phyloP scores from a whole-genome alignment of 2,888 invertebrate species.

The Epinotia nisella region DNA sequence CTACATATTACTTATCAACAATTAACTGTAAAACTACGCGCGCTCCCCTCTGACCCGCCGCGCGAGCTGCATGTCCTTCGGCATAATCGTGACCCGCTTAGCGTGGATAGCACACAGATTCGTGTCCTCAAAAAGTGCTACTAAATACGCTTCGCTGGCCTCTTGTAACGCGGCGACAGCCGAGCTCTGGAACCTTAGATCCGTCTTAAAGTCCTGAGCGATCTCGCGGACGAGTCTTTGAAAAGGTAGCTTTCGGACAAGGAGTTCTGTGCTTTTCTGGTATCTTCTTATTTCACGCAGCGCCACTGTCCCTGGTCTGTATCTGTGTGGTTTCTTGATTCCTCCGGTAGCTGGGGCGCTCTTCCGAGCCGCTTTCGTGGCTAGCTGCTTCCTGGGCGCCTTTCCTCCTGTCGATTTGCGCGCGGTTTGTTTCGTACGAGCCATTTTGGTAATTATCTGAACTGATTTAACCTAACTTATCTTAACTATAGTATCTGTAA shows the following conservation, averaged over 20 bases:
- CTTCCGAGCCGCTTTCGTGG: constrained; percentile 89
- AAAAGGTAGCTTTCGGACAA: constrained; percentile 89
- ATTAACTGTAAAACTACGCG: constrained; percentile 52
- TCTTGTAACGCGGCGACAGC: constrained; percentile 88
- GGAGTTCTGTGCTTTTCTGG: constrained; percentile 89
- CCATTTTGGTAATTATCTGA: constrained; percentile 80
- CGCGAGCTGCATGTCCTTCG: constrained; percentile 73
- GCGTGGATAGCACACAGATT: constrained; percentile 92
- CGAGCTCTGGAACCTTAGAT: constrained; percentile 88
- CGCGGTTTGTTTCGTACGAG: constrained; percentile 90
- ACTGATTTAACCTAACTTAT: constrained; percentile 3
- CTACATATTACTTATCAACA: constrained; percentile 50
- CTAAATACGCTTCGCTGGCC: constrained; percentile 86
- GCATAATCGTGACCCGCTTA: constrained; percentile 76
- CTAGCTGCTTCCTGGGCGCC: constrained; percentile 88
- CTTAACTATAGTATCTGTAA: constrained; percentile 30
- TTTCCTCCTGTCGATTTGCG: constrained; percentile 91
- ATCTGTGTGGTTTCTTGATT: constrained; percentile 90
- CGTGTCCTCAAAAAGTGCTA: constrained; percentile 90
- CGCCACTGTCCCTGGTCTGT: constrained; percentile 88
- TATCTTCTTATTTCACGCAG: constrained; percentile 89
- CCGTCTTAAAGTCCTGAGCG: constrained; percentile 90
- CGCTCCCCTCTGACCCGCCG: constrained; percentile 71
- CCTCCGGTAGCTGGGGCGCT: constrained; percentile 90
- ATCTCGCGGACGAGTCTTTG: constrained; percentile 89